Conservation (phyloP, 2,797 vertebrate species). For the Allobates femoralis region DNA sequence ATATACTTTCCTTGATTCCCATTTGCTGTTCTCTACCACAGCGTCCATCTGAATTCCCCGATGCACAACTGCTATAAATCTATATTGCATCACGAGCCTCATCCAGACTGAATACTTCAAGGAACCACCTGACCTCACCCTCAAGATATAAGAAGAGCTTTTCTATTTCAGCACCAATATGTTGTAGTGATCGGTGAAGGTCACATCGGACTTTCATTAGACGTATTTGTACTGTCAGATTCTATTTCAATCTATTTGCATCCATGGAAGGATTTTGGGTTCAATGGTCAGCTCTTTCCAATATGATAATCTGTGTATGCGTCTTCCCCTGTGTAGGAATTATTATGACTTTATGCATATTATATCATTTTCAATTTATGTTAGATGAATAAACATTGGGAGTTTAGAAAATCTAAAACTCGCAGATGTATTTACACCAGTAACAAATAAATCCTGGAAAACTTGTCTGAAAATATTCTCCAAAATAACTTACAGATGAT, state of each 20-base stretch:
- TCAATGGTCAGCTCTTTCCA: neutral
- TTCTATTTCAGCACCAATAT: no score
- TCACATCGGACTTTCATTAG: no score
- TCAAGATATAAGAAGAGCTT: no score
- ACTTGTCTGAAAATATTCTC: neutral
- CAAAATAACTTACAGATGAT: slow-evolving; percentile 42
- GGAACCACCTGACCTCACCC: no score
- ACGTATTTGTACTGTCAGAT: no score
- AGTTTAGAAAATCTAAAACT: neutral
- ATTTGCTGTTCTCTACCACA: no score
- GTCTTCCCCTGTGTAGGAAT: neutral
- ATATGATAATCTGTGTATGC: neutral
- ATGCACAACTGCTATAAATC: no score
- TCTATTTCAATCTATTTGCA: neutral
- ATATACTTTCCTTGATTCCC: no score
- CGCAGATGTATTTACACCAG: slow-evolving; percentile 14
- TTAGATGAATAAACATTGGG: neutral
- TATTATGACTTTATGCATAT: slow-evolving; percentile 6
- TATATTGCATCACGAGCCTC: no score
- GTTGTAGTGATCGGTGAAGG: no score
- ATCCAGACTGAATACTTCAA: no score
- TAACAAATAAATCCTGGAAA: neutral
- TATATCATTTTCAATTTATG: neutral
- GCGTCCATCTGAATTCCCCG: no score
- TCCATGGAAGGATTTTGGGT: neutral